phyloP scores from a whole-genome alignment of 1,140 invertebrate species.

The Asobara japonica region DNA sequence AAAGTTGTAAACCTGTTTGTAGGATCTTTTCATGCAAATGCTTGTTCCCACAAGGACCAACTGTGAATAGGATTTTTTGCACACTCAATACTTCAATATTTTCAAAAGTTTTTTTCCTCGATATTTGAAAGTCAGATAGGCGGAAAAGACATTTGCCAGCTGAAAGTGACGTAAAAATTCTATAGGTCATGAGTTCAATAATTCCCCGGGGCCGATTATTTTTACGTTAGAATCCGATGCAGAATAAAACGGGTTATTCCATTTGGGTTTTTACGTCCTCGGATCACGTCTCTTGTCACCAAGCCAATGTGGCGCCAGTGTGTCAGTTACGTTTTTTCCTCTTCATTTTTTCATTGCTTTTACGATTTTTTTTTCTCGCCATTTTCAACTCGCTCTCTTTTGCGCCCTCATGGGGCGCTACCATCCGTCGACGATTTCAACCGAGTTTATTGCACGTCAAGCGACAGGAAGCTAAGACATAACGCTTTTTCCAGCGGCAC shows the following conservation, averaged over 20 bases:
- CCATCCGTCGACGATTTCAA: slow-evolving; percentile 4
- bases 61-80: too few species aligned
- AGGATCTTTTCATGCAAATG: too few species aligned
- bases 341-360: not conserved
- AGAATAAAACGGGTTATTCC: not conserved
- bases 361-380: not conserved
- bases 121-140: too few species aligned
- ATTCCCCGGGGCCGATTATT: not conserved
- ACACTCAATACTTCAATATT: not conserved
- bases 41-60: too few species aligned
- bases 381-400: not conserved
- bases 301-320: slow-evolving; percentile 5
- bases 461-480: slow-evolving; percentile 12
- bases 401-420: not conserved
- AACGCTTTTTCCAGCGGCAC: slow-evolving; percentile 2
- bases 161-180: not conserved
- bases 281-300: not conserved
- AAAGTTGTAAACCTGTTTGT: too few species aligned
- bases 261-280: not conserved
- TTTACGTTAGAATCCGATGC: not conserved
- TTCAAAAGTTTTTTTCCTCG: not conserved
- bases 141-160: not conserved
- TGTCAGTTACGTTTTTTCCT: not conserved
- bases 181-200: not conserved
- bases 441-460: slow-evolving; percentile 12